phyloP scores from a whole-genome alignment of 2,888 invertebrate species.

The Achlya flavicornis region DNA sequence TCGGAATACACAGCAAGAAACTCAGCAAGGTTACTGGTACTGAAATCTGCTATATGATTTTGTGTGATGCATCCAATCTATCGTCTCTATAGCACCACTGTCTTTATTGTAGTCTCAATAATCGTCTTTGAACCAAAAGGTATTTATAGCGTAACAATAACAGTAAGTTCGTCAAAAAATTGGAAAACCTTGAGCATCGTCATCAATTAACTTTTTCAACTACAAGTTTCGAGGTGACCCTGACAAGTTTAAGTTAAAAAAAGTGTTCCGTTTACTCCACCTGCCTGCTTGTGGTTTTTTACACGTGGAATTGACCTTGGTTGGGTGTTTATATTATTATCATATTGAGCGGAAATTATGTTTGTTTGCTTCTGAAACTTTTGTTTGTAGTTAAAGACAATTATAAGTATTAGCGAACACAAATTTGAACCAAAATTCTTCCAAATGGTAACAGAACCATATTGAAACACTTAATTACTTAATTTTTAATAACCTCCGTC shows the following conservation, averaged over 20 bases:
- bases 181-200: constrained; percentile 13
- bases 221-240: constrained; percentile 8
- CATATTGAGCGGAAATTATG: no score
- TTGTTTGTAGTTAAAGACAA: neutral
- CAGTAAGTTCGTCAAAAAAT: neutral
- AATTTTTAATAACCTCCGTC: constrained; percentile 25
- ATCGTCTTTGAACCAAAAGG: neutral
- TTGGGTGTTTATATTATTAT: neutral
- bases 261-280: constrained; percentile 24
- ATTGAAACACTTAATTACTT: neutral
- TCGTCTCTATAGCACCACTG: no score
- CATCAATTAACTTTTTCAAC: constrained; percentile 20
- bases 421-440: neutral
- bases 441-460: no score
- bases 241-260: constrained; percentile 12
- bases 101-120: no score
- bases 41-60: no score
- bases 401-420: no score
- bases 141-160: neutral
- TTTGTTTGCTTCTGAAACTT: neutral
- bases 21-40: no score
- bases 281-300: constrained; percentile 32
- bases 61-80: no score
- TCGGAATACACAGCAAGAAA: no score
- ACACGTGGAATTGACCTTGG: constrained; percentile 32